Evolutionary conservation across 1,140 invertebrate species (phyloP).

Genomic region (Geopemphigus sp.): DNA sequence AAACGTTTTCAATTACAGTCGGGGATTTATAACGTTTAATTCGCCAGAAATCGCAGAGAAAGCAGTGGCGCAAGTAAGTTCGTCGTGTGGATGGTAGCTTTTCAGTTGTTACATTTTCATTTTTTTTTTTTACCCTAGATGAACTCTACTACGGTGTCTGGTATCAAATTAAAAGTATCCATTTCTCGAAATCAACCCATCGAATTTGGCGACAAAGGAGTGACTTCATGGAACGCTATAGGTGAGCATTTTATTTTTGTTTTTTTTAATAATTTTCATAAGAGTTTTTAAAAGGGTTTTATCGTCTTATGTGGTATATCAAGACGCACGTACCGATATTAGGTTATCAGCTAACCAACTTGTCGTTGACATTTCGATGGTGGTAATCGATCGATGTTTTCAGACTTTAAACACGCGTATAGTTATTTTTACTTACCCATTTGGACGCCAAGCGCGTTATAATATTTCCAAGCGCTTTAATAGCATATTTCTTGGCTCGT

Average conservation of each 20-base stretch:
- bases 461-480: neutral
- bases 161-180: slow-evolving; percentile 76
- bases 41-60: slow-evolving; percentile 80
- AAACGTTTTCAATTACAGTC: slow-evolving; percentile 60
- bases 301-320: too few species aligned
- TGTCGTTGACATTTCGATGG: too few species aligned
- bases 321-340: too few species aligned
- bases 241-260: slow-evolving; percentile 13
- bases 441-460: neutral
- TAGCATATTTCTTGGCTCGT: neutral
- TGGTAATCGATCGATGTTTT: neutral
- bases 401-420: neutral
- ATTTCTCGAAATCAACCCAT: slow-evolving; percentile 78
- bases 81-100: neutral
- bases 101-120: neutral
- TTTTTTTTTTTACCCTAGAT: slow-evolving; percentile 58
- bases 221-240: slow-evolving; percentile 33
- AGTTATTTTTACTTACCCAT: neutral
- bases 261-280: too few species aligned
- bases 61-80: slow-evolving; percentile 74
- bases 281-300: too few species aligned
- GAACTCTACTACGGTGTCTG: slow-evolving; percentile 76
- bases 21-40: slow-evolving; percentile 91
- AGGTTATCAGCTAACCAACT: too few species aligned
- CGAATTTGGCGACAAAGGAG: slow-evolving; percentile 57